Evolutionary conservation across 2,888 invertebrate genomes (phyloP), one percentile per base, ranked within the genome.

Genomic region (Tipula vernalis): DNA sequence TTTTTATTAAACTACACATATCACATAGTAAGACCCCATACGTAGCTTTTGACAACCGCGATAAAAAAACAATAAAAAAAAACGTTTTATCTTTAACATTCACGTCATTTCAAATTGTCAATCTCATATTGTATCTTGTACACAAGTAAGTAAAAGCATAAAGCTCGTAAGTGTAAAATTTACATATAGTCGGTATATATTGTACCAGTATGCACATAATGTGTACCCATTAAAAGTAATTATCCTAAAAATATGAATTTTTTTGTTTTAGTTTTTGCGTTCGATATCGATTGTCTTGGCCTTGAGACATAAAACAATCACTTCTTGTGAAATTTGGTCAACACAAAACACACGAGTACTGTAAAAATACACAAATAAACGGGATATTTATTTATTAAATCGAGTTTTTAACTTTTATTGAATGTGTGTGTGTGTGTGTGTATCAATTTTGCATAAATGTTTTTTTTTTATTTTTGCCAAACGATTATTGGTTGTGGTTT

Each of bases 281-380:
- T 71, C 71, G 28, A 71, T 71, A 71, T 71, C 71, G 71, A 71
- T 71, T 71, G 71, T 71, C 71, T 71, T 71, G 71, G 18, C 71
- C 71, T 71, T 71, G 71, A 71, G 71, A 71, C 71, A 71, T 71
- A 71, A 71, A 71, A 71, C 71, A 71, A 71, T 71, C 71, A 71
- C 71, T 71, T 71, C 71, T 71, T 71, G 28, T 71, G 71, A 71
- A 71, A 71, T 71, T 71, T 71, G 71, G 71, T 71, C 71, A 71
- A 71, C 71, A 71, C 71, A 39, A 28, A 71, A 71, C 28, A 71
- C 71, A 71, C 10, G 71, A 71, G 51, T 51, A 51, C n/a, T 39
- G 15, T 8, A 42, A 42, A n/a, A 47, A 47, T 47, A 47, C 2
- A n/a, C n/a, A 8, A 44, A 8, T 44, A 57, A 15, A 15, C 51